A percentile compares a stretch with the other conserved stretches of the same genome.
phyloP scores from a whole-genome alignment of 2,797 vertebrate genomes.

The Triplophysa bombifrons region DNA sequence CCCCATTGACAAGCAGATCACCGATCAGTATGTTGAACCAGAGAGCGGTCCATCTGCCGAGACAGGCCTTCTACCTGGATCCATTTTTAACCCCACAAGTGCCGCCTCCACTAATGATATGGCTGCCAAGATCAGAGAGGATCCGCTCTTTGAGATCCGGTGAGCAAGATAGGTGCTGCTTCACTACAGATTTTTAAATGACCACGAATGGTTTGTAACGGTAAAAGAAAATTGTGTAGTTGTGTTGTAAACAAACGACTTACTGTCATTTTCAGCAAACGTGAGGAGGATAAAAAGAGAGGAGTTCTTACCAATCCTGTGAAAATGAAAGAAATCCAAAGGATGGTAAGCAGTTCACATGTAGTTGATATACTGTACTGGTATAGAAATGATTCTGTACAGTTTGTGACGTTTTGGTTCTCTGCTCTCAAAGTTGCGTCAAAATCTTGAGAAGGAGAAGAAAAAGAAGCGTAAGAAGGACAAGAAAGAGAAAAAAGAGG shows the following conservation, averaged over 20 bases:
- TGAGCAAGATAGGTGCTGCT: slow-evolving; percentile 55
- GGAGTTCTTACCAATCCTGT: slow-evolving; percentile 93
- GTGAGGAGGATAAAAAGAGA: slow-evolving; percentile 92
- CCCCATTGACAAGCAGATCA: slow-evolving; percentile 92
- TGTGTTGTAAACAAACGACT: neutral
- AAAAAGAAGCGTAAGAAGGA: slow-evolving; percentile 81
- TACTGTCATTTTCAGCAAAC: slow-evolving; percentile 78
- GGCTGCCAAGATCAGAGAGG: slow-evolving; percentile 94
- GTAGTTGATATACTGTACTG: neutral
- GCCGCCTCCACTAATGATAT: slow-evolving; percentile 87
- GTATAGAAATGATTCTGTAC: neutral
- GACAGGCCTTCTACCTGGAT: slow-evolving; percentile 91
- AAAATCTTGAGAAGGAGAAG: slow-evolving; percentile 85
- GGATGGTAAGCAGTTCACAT: slow-evolving; percentile 69
- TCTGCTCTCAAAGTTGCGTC: slow-evolving; percentile 79
- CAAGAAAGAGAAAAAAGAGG: slow-evolving; percentile 84
- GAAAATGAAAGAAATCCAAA: slow-evolving; percentile 97
- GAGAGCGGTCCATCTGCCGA: slow-evolving; percentile 85
- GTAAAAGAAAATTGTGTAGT: neutral
- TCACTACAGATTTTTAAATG: neutral
- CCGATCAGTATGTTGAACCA: slow-evolving; percentile 85
- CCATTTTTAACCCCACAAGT: slow-evolving; percentile 82
- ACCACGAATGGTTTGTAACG: neutral
- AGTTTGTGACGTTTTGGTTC: neutral
- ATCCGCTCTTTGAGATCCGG: slow-evolving; percentile 94